Evolutionary conservation across 1,140 invertebrate genomes (phyloP).

Genomic region (Drosophila gunungcola): DNA sequence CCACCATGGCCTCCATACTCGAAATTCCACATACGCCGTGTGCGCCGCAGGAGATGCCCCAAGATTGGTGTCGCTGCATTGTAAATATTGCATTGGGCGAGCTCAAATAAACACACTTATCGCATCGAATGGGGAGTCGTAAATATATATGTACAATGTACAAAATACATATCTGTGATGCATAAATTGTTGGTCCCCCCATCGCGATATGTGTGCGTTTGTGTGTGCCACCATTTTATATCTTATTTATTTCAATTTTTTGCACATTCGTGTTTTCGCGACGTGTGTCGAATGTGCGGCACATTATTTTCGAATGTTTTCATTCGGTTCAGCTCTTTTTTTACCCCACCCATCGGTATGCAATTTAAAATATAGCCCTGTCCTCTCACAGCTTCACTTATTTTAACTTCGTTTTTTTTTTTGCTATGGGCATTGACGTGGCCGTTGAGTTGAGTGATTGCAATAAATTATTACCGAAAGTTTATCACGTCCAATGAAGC

Average conservation of each 20-base stretch:
- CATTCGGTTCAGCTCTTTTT: slow-evolving; percentile 3
- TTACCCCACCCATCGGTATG: slow-evolving; percentile 59
- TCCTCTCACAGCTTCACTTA: slow-evolving; percentile 52
- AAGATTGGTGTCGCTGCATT: slow-evolving; percentile 65
- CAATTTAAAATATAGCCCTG: slow-evolving; percentile 75
- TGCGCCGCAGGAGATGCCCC: slow-evolving; percentile 37
- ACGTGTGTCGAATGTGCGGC: slow-evolving; percentile 65
- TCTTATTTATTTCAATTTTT: slow-evolving; percentile 82
- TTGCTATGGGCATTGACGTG: slow-evolving; percentile 40
- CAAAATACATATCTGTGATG: slow-evolving; percentile 31
- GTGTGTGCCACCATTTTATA: slow-evolving; percentile 66
- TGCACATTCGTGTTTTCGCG: slow-evolving; percentile 64
- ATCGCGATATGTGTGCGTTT: slow-evolving; percentile 32
- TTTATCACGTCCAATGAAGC: slow-evolving; percentile 59
- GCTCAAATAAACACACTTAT: slow-evolving; percentile 78
- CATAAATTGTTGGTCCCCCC: slow-evolving; percentile 61
- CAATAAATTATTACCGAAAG: slow-evolving; percentile 74
- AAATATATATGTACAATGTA: slow-evolving; percentile 55
- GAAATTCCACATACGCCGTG: slow-evolving; percentile 61
- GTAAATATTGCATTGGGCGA: slow-evolving; percentile 68
- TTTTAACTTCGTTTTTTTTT: slow-evolving; percentile 35
- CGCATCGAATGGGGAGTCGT: slow-evolving; percentile 60
- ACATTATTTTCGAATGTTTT: slow-evolving; percentile 69
- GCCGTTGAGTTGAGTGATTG: slow-evolving; percentile 75
- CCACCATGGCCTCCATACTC: slow-evolving; percentile 11